These are phyloP conservation scores for Steromphala cineraria DNA, from an alignment of 2,888 invertebrate species.

Conservation along the genomic window DNA sequence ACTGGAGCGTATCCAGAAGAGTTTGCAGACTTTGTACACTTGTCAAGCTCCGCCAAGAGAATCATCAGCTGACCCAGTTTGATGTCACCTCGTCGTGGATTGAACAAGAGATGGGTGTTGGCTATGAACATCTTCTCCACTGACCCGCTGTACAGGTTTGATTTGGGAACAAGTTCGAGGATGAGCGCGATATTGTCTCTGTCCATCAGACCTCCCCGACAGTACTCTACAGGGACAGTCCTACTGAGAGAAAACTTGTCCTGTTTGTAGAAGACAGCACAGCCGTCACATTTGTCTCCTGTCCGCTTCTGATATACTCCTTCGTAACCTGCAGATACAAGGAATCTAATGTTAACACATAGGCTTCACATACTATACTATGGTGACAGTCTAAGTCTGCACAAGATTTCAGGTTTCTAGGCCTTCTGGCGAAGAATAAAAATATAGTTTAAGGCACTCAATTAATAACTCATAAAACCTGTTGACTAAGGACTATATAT, in stretches of 20 bases:
- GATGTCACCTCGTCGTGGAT: conserved; percentile 91
- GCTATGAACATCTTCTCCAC: conserved; percentile 82
- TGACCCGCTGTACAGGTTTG: conserved; percentile 16
- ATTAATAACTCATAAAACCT: too few relatives aligned
- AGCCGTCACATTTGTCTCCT: conserved; percentile 86
- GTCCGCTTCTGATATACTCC: conserved; percentile 90
- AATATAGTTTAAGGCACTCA: too few relatives aligned
- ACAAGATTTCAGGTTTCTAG: too few relatives aligned
- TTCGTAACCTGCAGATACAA: conserved; percentile 80
- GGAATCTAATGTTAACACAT: neutral
- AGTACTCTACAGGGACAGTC: conserved; percentile 84
- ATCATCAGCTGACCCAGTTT: conserved; percentile 91
- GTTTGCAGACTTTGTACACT: conserved; percentile 77
- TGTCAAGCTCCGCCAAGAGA: conserved; percentile 89
- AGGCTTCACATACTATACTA: too few relatives aligned
- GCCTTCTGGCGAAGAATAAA: too few relatives aligned
- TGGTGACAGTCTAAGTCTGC: too few relatives aligned
- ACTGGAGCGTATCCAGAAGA: conserved; percentile 79
- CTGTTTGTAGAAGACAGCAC: conserved; percentile 89
- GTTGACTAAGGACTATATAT: too few relatives aligned
- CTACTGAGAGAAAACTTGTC: conserved; percentile 82
- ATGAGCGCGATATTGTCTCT: conserved; percentile 92
- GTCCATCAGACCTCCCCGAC: conserved; percentile 81
- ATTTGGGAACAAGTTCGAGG: conserved; percentile 80
- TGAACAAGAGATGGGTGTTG: conserved; percentile 95